Conservation (phyloP, 2,888 invertebrate species). For the Embidobia sp. region DNA sequence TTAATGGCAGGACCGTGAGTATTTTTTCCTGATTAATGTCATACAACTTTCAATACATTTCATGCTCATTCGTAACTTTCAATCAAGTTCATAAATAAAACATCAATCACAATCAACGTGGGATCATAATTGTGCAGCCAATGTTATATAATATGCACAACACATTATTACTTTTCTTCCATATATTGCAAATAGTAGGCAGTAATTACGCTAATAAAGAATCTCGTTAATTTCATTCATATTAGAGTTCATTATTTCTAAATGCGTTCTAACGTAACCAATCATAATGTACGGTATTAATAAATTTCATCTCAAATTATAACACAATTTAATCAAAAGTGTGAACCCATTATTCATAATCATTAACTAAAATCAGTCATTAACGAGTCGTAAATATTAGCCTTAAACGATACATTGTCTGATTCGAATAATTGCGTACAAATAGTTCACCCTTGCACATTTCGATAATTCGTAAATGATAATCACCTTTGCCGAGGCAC, state of each 20-base stretch:
- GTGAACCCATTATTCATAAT: conserved; percentile 31
- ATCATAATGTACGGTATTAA: conserved; percentile 6
- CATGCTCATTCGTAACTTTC: too few relatives aligned
- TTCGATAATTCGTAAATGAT: conserved; percentile 42
- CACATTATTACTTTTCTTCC: not conserved
- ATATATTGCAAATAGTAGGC: not conserved
- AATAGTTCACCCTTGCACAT: too few relatives aligned
- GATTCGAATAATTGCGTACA: conserved; percentile 20
- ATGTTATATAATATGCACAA: too few relatives aligned
- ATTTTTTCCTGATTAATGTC: too few relatives aligned
- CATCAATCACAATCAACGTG: too few relatives aligned
- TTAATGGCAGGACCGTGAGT: too few relatives aligned
- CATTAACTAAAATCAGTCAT: conserved; percentile 31
- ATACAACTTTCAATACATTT: too few relatives aligned
- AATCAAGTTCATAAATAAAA: too few relatives aligned
- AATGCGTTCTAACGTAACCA: not conserved
- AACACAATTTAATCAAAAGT: conserved; percentile 11
- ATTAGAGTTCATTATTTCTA: conserved; percentile 3
- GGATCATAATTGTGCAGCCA: too few relatives aligned
- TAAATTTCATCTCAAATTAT: conserved; percentile 13
- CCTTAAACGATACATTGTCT: conserved; percentile 37
- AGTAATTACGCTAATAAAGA: not conserved
- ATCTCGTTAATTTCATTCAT: not conserved
- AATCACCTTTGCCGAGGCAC: conserved; percentile 28
- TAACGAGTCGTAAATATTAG: conserved; percentile 35